Conservation (phyloP, 2,797 vertebrate genomes). For the Poeciliopsis presidionis region DNA sequence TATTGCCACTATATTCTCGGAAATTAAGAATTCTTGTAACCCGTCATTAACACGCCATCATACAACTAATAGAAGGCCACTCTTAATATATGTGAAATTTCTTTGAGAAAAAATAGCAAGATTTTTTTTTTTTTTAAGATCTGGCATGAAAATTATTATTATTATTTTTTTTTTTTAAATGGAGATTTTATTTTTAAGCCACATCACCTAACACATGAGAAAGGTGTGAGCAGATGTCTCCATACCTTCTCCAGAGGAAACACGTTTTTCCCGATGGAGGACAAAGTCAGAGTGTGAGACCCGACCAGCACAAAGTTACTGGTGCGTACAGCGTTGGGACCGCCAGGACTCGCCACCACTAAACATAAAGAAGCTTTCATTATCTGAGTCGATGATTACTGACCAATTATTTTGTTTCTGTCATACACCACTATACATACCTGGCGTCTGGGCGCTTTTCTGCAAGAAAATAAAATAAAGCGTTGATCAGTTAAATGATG, state of each 20-base stretch:
- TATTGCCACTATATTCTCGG: too few relatives aligned
- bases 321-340: slow-evolving; percentile 90
- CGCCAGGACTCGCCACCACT: slow-evolving; percentile 92
- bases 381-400: not conserved
- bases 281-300: slow-evolving; percentile 87
- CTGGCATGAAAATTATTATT: too few relatives aligned
- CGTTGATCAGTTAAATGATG: not conserved
- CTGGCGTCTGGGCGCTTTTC: slow-evolving; percentile 92
- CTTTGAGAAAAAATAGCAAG: too few relatives aligned
- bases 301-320: slow-evolving; percentile 91
- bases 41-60: too few relatives aligned
- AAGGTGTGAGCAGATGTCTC: not conserved
- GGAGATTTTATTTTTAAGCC: too few relatives aligned
- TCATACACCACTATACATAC: slow-evolving; percentile 69
- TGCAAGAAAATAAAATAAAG: slow-evolving; percentile 59
- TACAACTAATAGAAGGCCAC: too few relatives aligned
- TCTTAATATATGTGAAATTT: too few relatives aligned
- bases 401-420: not conserved
- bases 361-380: slow-evolving; percentile 1
- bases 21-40: too few relatives aligned
- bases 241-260: slow-evolving; percentile 93
- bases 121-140: too few relatives aligned
- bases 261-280: slow-evolving; percentile 87
- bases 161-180: too few relatives aligned
- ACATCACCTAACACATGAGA: rapidly evolving